Evolutionary conservation across 2,113 vertebrate species (phyloP).

Genomic region (Columba livia): DNA sequence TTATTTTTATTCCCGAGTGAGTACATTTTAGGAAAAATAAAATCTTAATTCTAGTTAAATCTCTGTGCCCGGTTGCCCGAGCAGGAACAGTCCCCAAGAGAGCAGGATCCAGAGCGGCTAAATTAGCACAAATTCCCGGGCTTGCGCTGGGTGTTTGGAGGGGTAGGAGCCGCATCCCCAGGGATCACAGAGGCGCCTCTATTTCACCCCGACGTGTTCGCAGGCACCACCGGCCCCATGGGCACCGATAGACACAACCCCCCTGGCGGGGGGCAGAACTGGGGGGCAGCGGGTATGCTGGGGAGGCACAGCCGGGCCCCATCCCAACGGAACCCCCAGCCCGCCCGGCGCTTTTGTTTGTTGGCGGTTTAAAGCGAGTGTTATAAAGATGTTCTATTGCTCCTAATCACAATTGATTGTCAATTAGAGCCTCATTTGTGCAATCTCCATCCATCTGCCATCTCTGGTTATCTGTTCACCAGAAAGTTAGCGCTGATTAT

Average conservation of each 20-base stretch:
- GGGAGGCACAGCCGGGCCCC: not conserved
- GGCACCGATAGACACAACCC: accelerated
- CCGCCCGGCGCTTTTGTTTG: slow-evolving; percentile 11
- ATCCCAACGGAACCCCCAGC: not conserved
- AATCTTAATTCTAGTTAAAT: not conserved
- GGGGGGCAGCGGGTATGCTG: not conserved
- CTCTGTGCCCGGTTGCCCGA: not conserved
- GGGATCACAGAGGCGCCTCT: not conserved
- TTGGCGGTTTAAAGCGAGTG: not conserved
- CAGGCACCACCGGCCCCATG: not conserved
- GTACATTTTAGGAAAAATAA: not conserved
- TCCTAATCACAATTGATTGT: slow-evolving; percentile 83
- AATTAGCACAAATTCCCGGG: not conserved
- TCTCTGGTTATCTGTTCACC: slow-evolving; percentile 71
- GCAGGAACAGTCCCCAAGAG: not conserved
- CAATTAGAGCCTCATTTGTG: slow-evolving; percentile 81
- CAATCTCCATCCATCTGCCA: slow-evolving; percentile 77
- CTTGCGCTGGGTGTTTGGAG: not conserved
- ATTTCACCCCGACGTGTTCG: not conserved
- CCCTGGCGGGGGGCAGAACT: not conserved
- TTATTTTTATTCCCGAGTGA: not conserved
- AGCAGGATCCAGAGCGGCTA: not conserved
- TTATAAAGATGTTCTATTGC: slow-evolving; percentile 73
- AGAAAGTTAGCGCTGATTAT: slow-evolving; percentile 61
- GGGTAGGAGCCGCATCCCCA: not conserved